phyloP scores from a whole-genome alignment of 30 jellyfish, hydroid and myxozoan species.

The Hydractinia echinata region DNA sequence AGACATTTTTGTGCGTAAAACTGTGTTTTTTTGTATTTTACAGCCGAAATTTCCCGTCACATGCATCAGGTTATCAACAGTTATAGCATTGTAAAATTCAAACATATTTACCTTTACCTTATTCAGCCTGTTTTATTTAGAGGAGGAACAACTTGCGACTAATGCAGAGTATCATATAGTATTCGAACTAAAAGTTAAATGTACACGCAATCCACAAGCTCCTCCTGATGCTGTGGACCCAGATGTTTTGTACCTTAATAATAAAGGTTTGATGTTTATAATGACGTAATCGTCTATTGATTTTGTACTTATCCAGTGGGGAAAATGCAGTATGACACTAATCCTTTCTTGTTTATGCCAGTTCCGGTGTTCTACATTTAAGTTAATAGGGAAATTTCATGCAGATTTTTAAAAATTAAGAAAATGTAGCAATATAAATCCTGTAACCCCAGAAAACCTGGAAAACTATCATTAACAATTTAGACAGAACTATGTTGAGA shows the following conservation, averaged over 20 bases:
- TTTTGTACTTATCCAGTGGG: no score
- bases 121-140: conserved; percentile 16
- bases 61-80: no score
- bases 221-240: conserved; percentile 80
- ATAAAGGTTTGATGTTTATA: conserved; percentile 51
- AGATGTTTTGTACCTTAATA: conserved; percentile 79
- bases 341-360: no score
- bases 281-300: background rate
- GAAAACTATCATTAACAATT: no score
- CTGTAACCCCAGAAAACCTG: no score
- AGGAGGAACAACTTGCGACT: conserved; percentile 58
- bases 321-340: no score
- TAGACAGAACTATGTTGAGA: no score
- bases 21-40: background rate
- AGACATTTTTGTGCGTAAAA: background rate
- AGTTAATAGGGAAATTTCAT: no score
- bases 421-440: no score
- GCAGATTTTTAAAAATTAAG: no score
- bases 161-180: conserved; percentile 62
- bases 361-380: no score
- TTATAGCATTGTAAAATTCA: background rate
- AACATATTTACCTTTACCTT: background rate
- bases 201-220: conserved; percentile 92
- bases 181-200: conserved; percentile 83
- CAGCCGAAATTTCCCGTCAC: no score